Percentiles rank a stretch among this genome's conserved stretches.
Evolutionary conservation across 2,113 vertebrate genomes (phyloP).

Genomic region (Perognathus longimembris): DNA sequence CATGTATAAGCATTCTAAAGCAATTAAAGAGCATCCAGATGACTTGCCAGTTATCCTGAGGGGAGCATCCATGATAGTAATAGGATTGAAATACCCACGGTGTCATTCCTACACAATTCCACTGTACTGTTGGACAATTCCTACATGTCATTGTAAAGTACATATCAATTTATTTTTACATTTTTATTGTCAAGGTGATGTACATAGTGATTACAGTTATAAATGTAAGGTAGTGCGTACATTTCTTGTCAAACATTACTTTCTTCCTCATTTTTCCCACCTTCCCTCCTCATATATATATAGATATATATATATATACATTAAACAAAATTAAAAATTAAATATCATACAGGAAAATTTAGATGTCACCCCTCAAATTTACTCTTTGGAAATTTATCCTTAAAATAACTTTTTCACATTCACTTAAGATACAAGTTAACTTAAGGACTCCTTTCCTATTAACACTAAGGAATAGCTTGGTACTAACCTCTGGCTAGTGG

Average conservation of each 20-base stretch:
- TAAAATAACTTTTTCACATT: conserved; percentile 66
- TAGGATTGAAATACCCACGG: not conserved
- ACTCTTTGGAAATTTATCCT: conserved; percentile 73
- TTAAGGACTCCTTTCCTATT: conserved; percentile 55
- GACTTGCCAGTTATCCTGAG: not conserved
- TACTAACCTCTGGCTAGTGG: not conserved
- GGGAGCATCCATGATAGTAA: too few species aligned
- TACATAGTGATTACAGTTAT: too few species aligned
- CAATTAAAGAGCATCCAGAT: conserved; percentile 2
- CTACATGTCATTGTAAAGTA: not conserved
- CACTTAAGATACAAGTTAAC: conserved; percentile 75
- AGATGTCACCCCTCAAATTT: conserved; percentile 65
- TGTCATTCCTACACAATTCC: not conserved
- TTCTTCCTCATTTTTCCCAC: too few species aligned
- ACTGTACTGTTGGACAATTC: not conserved
- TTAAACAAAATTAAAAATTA: not conserved
- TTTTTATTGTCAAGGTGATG: too few species aligned
- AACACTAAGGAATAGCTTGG: conserved; percentile 54
- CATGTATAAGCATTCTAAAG: conserved; percentile 68
- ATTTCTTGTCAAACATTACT: too few species aligned
- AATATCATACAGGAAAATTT: not conserved
- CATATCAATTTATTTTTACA: not conserved
- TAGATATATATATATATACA: too few species aligned
- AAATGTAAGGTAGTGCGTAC: too few species aligned
- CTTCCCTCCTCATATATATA: too few species aligned